These are phyloP conservation scores for Notodonta ziczac DNA, from an alignment of 2,888 invertebrate genomes.

Conservation along the genomic window DNA sequence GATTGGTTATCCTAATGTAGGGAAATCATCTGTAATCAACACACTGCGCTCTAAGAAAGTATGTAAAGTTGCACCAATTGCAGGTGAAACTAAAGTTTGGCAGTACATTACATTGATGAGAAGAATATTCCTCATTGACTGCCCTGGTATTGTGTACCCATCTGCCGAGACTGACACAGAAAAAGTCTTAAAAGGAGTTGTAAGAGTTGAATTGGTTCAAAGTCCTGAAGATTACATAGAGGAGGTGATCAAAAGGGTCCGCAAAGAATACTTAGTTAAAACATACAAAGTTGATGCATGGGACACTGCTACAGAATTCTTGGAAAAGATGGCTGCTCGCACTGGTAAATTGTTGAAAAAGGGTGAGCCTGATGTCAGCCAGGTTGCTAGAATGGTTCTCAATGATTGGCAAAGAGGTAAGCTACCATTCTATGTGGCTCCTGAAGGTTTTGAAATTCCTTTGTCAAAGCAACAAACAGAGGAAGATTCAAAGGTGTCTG, in stretches of 20 bases:
- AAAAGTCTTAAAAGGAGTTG: conserved; percentile 98
- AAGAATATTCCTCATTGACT: conserved; percentile 98
- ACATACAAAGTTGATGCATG: conserved; percentile 95
- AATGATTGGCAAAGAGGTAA: conserved; percentile 99
- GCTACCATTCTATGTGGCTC: conserved; percentile 96
- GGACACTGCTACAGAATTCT: conserved; percentile 93
- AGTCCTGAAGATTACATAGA: conserved; percentile 98
- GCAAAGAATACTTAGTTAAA: conserved; percentile 93
- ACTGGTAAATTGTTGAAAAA: conserved; percentile 96
- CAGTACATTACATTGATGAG: conserved; percentile 99
- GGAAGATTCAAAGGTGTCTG: conserved; percentile 42
- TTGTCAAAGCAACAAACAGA: conserved; percentile 72
- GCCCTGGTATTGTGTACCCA: conserved; percentile 99
- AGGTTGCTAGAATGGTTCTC: conserved; percentile 96
- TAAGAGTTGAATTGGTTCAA: conserved; percentile 96
- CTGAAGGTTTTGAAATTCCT: conserved; percentile 92
- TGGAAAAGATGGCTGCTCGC: conserved; percentile 94
- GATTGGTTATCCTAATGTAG: conserved; percentile 99
- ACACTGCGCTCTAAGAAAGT: conserved; percentile 98
- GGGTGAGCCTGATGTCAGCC: conserved; percentile 97
- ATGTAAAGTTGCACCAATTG: conserved; percentile 99
- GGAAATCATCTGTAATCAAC: conserved; percentile 99
- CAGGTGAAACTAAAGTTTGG: conserved; percentile 99
- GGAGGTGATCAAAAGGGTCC: conserved; percentile 93
- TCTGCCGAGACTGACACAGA: conserved; percentile 97